Base-by-base conservation (phyloP, 2,888 invertebrate species). In the Hedychridium roseum region DNA sequence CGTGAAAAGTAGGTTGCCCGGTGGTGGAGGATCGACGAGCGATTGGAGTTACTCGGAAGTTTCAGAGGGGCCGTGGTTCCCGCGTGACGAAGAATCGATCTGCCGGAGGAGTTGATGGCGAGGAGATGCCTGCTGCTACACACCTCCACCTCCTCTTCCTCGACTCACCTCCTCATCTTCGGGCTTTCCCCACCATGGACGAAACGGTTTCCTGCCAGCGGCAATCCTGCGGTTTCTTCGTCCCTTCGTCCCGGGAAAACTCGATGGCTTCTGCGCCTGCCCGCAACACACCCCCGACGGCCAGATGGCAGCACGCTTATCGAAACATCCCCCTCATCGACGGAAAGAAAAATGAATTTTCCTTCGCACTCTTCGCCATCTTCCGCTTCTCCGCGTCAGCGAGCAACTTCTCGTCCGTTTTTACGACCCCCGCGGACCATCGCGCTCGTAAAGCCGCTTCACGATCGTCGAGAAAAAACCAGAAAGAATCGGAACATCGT, bases 221-320 rank as follows among this genome's bases (percentile, higher is more conserved):
- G 39, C 40, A 27, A 20, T 45, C 43, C 40, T 34, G 37, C 44
- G 40, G 31, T 43, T 28, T 45, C 31, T 39, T 41, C 9, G 26
- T 23, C 50, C 42, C 50, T 40, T 23, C 30, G 36, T 11, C 34
- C n/a, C n/a, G n/a, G n/a, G n/a, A n/a, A n/a, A n/a, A n/a, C n/a
- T n/a, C n/a, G 39, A 35, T 15, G 35, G 21, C 44, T 39, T 47
- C 35, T 43, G 45, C 55, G 56, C 49, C 32, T 52, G 57, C 54
- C 50, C 52, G 43, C 43, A 18, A 26, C 38, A 57, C 32, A 50
- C 39, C 28, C 42, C 26, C 17, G 18, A 42, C 56, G 50, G 35
- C 43, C 64, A 61, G 65, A 66, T 66, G 61, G 65, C 66, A 58
- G 60, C 63, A 61, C 57, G 42, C 39, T 42, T 49, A 50, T 43